Conservation (phyloP, 1,140 invertebrate genomes). For the Trachelipus rathkii region DNA sequence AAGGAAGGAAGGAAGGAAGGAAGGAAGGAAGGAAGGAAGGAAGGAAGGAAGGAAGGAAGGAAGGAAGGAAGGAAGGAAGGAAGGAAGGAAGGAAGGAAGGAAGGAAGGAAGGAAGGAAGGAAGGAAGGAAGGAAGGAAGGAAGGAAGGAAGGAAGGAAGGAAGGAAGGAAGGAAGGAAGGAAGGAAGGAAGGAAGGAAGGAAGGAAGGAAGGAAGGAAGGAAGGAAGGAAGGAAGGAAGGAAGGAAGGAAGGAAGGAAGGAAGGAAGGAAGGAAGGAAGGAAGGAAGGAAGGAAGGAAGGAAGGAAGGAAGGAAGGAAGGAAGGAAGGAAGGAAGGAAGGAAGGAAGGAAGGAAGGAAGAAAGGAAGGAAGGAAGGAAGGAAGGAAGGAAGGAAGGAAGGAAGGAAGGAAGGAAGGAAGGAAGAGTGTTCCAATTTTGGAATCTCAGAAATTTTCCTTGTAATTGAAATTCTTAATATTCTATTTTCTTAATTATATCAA, state of each 20-base stretch:
- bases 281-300: conserved; percentile 6
- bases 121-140: background rate
- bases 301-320: conserved; percentile 2
- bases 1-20: background rate
- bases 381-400: too few species aligned
- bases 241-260: conserved; percentile 7
- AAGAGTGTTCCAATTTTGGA: too few species aligned
- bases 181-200: conserved; percentile 13
- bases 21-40: conserved; percentile 1
- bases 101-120: conserved; percentile 12
- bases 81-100: background rate
- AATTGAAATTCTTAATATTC: too few species aligned
- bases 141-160: background rate
- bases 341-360: conserved; percentile 2
- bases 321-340: background rate
- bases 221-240: conserved; percentile 10
- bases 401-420: too few species aligned
- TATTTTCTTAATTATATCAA: too few species aligned
- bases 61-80: conserved; percentile 13
- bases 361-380: conserved; percentile 9
- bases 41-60: background rate
- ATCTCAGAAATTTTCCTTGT: too few species aligned
- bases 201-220: conserved; percentile 7
- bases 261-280: conserved; percentile 3
- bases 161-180: background rate